phyloP scores from a whole-genome alignment of 2,113 vertebrate species.

The Oryzias celebensis region DNA sequence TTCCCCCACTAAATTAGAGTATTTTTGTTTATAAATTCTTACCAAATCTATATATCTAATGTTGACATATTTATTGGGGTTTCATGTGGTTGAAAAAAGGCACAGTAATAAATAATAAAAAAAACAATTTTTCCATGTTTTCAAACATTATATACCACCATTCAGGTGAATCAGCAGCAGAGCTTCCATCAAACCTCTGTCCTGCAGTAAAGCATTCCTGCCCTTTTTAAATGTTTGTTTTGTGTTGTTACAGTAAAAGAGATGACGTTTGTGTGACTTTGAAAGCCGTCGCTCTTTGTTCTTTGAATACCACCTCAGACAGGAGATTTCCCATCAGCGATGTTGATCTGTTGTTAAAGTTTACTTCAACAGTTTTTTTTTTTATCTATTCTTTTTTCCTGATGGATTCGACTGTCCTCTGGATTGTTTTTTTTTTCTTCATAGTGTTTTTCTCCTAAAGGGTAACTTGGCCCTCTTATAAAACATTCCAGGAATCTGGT shows the following conservation, averaged over 20 bases:
- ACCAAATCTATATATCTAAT: no score
- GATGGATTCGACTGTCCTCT: not conserved
- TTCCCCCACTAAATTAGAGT: no score
- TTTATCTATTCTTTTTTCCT: no score
- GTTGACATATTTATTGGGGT: no score
- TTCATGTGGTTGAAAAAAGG: no score
- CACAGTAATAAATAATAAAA: no score
- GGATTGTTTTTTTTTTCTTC: not conserved
- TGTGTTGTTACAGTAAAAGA: slow-evolving; percentile 33
- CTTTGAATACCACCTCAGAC: not conserved
- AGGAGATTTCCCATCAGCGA: not conserved
- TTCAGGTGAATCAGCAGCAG: slow-evolving; percentile 10
- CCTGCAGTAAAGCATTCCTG: slow-evolving; percentile 56
- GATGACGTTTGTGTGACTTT: slow-evolving; percentile 10
- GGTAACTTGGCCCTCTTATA: not conserved
- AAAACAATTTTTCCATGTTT: no score
- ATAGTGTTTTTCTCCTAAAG: slow-evolving; percentile 1
- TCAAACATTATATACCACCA: no score
- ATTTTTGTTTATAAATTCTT: no score
- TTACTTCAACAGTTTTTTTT: not conserved
- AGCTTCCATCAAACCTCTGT: slow-evolving; percentile 24
- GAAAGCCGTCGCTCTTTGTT: not conserved
- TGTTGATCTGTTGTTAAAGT: not conserved
- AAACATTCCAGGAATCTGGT: slow-evolving; percentile 38
- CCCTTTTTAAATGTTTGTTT: slow-evolving; percentile 59